phyloP scores from a whole-genome alignment of 2,888 invertebrate species.

The Thymelicus acteon region DNA sequence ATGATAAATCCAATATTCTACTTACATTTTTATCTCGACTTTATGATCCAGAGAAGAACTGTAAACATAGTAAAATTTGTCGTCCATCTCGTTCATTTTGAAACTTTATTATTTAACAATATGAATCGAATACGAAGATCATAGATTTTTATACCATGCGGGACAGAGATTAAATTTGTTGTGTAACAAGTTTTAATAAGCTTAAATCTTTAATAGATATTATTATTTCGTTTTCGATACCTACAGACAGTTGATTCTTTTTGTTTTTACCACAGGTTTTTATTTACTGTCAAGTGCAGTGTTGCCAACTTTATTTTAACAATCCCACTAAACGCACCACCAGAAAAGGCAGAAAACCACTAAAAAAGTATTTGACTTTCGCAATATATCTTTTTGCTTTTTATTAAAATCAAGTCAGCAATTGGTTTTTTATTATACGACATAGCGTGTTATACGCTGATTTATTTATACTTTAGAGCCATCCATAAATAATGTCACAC shows the following conservation, averaged over 20 bases:
- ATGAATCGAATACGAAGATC: neutral
- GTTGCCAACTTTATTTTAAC: too few relatives aligned
- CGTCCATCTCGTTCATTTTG: slow-evolving; percentile 89
- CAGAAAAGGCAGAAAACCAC: too few relatives aligned
- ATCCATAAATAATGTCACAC: too few relatives aligned
- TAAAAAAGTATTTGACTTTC: too few relatives aligned
- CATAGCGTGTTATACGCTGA: too few relatives aligned
- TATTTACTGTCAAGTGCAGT: too few relatives aligned
- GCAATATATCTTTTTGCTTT: too few relatives aligned
- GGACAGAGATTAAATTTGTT: neutral
- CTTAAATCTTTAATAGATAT: neutral
- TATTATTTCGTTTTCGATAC: neutral
- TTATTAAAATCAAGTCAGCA: too few relatives aligned
- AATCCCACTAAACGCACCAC: too few relatives aligned
- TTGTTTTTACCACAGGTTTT: too few relatives aligned
- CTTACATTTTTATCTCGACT: slow-evolving; percentile 97
- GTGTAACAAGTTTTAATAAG: neutral
- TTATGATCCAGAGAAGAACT: slow-evolving; percentile 95
- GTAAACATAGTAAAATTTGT: slow-evolving; percentile 94
- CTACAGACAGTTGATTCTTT: neutral
- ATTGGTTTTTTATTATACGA: too few relatives aligned
- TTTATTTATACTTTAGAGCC: too few relatives aligned
- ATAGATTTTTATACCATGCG: neutral
- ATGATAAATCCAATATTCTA: slow-evolving; percentile 43
- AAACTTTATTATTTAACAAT: neutral